Percentiles rank a stretch among this genome's conserved stretches.
These are phyloP conservation scores for Cottoperca gobio DNA, from an alignment of 2,797 vertebrate species.

Conservation along the genomic window DNA sequence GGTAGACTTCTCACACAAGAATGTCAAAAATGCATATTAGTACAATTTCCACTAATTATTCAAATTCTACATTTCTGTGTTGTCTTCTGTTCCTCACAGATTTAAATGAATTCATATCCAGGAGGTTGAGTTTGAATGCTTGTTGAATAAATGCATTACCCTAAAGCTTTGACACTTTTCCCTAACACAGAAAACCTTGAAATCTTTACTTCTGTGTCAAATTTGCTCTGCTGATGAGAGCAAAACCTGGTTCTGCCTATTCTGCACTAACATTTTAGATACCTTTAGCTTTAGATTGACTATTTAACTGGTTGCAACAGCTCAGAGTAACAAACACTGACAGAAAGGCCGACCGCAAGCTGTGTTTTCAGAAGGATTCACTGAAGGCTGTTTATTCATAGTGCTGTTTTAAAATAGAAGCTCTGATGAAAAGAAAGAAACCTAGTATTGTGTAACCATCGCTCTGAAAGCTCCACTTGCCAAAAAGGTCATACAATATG, in stretches of 20 bases:
- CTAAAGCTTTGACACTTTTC: neutral
- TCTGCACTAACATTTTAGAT: neutral
- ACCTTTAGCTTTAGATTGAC: constrained; percentile 2
- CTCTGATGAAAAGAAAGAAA: constrained; percentile 39
- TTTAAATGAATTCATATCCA: neutral
- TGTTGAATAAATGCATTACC: constrained; percentile 8
- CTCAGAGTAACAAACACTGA: constrained; percentile 4
- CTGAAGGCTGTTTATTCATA: constrained; percentile 51
- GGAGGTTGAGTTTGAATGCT: neutral
- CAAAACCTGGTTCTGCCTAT: neutral
- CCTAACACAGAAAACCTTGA: neutral
- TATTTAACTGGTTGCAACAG: neutral
- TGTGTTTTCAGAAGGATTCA: constrained; percentile 32
- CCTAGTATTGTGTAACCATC: constrained; percentile 27
- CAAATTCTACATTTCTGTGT: constrained; percentile 1
- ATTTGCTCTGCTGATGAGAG: neutral
- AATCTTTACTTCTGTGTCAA: neutral
- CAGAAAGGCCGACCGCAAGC: constrained; percentile 27
- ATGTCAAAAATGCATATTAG: constrained; percentile 2
- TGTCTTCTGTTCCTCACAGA: neutral
- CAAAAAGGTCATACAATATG: constrained; percentile 27
- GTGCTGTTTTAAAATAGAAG: constrained; percentile 52
- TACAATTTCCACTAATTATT: constrained; percentile 17
- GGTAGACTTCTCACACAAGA: constrained; percentile 8
- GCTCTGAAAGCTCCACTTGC: constrained; percentile 6